Percentiles rank a stretch among this genome's conserved stretches.
These are phyloP conservation scores for Bombylius discolor DNA, from an alignment of 2,888 invertebrate species.

Conservation along the genomic window DNA sequence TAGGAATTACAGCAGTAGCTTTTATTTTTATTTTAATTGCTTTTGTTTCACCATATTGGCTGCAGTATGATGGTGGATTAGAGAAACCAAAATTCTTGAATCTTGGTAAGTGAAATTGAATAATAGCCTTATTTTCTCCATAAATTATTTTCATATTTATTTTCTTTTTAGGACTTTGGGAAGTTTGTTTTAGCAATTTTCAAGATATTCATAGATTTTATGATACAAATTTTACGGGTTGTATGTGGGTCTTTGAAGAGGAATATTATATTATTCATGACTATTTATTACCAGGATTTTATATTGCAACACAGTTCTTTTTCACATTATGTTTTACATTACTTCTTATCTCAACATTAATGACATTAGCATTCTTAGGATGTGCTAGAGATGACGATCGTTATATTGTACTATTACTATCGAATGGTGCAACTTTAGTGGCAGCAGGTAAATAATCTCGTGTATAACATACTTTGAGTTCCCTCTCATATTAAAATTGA, in stretches of 20 bases:
- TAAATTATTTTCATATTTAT: neutral
- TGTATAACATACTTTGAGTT: neutral
- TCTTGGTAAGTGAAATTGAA: slow-evolving; percentile 45
- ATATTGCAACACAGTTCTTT: slow-evolving; percentile 86
- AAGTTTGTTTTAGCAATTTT: slow-evolving; percentile 82
- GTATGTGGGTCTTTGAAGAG: slow-evolving; percentile 96
- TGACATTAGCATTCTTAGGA: slow-evolving; percentile 59
- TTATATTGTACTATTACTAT: slow-evolving; percentile 58
- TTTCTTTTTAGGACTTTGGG: slow-evolving; percentile 69
- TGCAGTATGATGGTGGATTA: slow-evolving; percentile 67
- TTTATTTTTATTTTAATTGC: slow-evolving; percentile 63
- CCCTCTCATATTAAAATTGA: neutral
- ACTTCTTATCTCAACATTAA: slow-evolving; percentile 58
- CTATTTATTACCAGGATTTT: slow-evolving; percentile 79
- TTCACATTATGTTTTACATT: slow-evolving; percentile 79
- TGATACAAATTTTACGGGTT: slow-evolving; percentile 69
- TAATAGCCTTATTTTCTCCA: neutral
- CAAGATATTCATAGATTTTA: slow-evolving; percentile 77
- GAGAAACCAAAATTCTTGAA: slow-evolving; percentile 64
- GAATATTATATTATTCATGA: slow-evolving; percentile 92
- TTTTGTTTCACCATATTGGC: slow-evolving; percentile 80
- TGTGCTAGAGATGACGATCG: slow-evolving; percentile 65
- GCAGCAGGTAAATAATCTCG: slow-evolving; percentile 43
- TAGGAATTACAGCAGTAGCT: slow-evolving; percentile 50
- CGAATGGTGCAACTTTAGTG: slow-evolving; percentile 58